Evolutionary conservation across 1,140 invertebrate genomes (phyloP), one percentile per base, ranked within the genome.

Genomic region (Scylla paramamosain): DNA sequence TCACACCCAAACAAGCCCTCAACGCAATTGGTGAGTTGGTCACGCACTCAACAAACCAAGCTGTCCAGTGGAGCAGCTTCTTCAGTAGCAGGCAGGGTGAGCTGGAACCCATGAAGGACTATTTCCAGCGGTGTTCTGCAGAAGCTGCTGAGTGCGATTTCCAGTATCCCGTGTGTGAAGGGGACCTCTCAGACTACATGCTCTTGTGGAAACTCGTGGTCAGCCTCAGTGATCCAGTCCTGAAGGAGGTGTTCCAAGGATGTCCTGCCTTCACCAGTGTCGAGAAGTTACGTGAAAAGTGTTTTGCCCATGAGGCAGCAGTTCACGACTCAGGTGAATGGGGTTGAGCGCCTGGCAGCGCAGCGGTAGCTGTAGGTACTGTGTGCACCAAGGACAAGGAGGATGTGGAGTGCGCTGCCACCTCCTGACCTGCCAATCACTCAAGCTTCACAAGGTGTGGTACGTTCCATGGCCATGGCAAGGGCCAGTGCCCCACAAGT

Each of bases 131-230:
- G 4, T 82, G 59, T 32, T 8, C 48, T 28, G 25, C 28, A 32
- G 91, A 92, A 52, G 91, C 14, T 4, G 67, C 28, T 29, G 91
- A 92, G 59, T 92, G 59, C 67, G 1, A 82, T 25, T 92, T 77
- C 32, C 28, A 82, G 59, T 92, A n/a, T 28, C 91, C 59, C 14
- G 14, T n/a, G 48, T 67, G 4, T 92, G 10, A 6, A 1, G 28
- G 12, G 12, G 46, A 91, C 48, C n/a, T 92, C n/a, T 92, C 91
- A 10, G n/a, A 92, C 12, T 92, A 92, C 45, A 92, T 92, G 52
- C 67, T 92, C 29, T n/a, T 92, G 4, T 16, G 28, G 12, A 92
- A 92, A 28, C 1, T 92, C 6, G 46, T 92, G 16, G 59, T 92
- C 52, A 59, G 91, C 31, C 67, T 77, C 14, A 82, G 91, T 28